Conservation (phyloP, 92 coral and sea anemone genomes). For the Epizoanthus ramosus region DNA sequence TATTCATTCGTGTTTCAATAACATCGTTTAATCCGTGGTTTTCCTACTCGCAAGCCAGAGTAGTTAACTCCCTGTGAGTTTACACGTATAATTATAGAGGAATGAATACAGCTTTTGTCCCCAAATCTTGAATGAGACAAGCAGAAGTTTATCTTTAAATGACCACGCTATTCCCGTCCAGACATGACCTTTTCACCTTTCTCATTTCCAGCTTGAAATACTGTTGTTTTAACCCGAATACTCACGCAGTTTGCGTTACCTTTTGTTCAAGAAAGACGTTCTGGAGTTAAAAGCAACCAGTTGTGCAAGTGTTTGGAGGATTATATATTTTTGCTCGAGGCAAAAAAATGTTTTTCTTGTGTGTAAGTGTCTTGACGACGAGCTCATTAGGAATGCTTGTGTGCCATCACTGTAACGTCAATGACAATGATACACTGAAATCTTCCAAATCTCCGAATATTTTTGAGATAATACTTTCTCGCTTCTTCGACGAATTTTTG, state of each 20-base stretch:
- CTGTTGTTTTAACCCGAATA: conserved; percentile 5
- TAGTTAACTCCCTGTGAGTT: conserved; percentile 3
- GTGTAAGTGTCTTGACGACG: conserved; percentile 1
- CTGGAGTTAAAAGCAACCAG: background rate
- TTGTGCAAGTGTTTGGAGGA: background rate
- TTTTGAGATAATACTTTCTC: conserved; percentile 7
- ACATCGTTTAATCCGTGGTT: background rate
- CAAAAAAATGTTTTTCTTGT: conserved; percentile 15
- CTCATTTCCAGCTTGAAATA: conserved; percentile 14
- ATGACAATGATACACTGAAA: no score
- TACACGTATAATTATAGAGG: conserved; percentile 30
- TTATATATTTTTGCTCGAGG: background rate
- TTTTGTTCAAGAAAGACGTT: background rate
- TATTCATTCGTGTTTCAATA: conserved; percentile 6
- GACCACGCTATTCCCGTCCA: conserved; percentile 6
- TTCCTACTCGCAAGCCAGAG: conserved; percentile 7
- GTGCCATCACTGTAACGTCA: background rate
- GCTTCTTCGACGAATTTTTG: background rate
- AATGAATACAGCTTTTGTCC: conserved; percentile 23
- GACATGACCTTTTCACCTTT: conserved; percentile 46
- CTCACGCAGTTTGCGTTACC: conserved; percentile 35
- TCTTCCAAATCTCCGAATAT: no score
- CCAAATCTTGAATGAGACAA: background rate
- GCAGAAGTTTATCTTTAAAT: conserved; percentile 44
- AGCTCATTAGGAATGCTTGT: background rate